Evolutionary conservation across 2,797 vertebrate genomes (phyloP), one percentile per base, ranked within the genome.

Genomic region (Ptychadena robeensis): DNA sequence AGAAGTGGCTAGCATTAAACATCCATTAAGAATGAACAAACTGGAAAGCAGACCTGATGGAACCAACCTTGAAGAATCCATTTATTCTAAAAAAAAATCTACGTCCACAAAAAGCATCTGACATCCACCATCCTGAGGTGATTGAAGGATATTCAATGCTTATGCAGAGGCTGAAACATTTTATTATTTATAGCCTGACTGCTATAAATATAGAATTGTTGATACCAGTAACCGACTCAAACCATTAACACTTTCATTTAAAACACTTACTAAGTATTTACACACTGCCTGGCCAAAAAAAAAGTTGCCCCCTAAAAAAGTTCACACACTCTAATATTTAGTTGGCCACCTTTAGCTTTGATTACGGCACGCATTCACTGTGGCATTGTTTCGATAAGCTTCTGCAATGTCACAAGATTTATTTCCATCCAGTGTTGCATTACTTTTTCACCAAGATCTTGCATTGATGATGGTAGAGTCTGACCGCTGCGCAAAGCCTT

Each of bases 61-160:
- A 67, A 40, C 63, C 63, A 77, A 53, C 63, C 63, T 77, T 67
- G 18, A 80, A 80, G 61, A 59, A 34, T 31, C 59, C 28, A 63
- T 61, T n/a, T 70, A 71, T 63, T 70, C 35, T 22, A 18, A 57
- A 69, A 69, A 64, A 53, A 40, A 73, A 70, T 34, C 59, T 65
- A 73, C 32, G 3, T 77, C 63, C 61, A n/a, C n/a, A 59, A 76
- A 73, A 67, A 57, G 44, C 7, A 35, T 57, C 14, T 67, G n/a
- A 8, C 59, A 35, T 66, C n/a, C 44, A 31, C 38, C 25, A 34
- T n/a, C 5, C 8, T 48, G 7, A 34, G 27, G 8, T 65, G n/a
- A 72, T 30, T 67, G 32, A 30, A 37, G 57, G 73, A 66, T 28
- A 81, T 35, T 4, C 35, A 27, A 74, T 66, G 31, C 44, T 27